Percentiles rank a stretch among this genome's conserved stretches.
Evolutionary conservation across 2,797 vertebrate species (phyloP).

Genomic region (Falco cherrug): DNA sequence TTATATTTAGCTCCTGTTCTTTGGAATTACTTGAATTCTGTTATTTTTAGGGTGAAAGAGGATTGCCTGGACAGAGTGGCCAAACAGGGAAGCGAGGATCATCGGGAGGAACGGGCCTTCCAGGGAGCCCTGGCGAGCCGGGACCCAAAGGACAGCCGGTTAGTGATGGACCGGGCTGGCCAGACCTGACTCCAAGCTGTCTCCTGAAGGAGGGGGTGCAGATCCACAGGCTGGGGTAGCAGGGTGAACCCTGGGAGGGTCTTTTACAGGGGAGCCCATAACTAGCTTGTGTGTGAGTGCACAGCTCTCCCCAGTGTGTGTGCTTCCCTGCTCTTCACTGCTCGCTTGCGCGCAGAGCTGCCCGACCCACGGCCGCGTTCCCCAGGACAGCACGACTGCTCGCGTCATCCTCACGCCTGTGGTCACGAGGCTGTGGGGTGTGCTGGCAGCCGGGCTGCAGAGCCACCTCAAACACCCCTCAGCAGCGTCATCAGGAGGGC

Average conservation of each 20-base stretch:
- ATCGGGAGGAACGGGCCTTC: conserved; percentile 82
- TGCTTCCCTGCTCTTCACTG: background rate
- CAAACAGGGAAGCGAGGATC: conserved; percentile 85
- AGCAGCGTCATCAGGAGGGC: background rate
- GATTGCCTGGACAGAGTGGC: conserved; percentile 86
- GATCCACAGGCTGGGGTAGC: background rate
- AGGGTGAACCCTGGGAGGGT: background rate
- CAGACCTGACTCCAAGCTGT: background rate
- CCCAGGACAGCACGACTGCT: background rate
- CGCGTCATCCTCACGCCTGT: accelerated
- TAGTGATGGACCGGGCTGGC: conserved; percentile 47
- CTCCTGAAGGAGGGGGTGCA: background rate
- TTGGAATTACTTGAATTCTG: conserved; percentile 19
- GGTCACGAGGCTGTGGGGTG: background rate
- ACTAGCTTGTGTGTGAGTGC: background rate
- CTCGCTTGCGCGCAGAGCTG: background rate
- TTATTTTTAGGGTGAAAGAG: conserved; percentile 87
- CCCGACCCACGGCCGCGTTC: accelerated
- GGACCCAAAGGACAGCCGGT: conserved; percentile 91
- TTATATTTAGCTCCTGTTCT: conserved; percentile 41
- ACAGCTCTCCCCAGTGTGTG: background rate
- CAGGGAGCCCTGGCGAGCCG: conserved; percentile 83
- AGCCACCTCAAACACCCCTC: background rate
- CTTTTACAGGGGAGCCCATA: background rate
- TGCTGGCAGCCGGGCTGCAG: background rate